Percentiles rank a stretch among this genome's conserved stretches.
Conservation (phyloP, 2,113 vertebrate species). For the Tachycineta bicolor region DNA sequence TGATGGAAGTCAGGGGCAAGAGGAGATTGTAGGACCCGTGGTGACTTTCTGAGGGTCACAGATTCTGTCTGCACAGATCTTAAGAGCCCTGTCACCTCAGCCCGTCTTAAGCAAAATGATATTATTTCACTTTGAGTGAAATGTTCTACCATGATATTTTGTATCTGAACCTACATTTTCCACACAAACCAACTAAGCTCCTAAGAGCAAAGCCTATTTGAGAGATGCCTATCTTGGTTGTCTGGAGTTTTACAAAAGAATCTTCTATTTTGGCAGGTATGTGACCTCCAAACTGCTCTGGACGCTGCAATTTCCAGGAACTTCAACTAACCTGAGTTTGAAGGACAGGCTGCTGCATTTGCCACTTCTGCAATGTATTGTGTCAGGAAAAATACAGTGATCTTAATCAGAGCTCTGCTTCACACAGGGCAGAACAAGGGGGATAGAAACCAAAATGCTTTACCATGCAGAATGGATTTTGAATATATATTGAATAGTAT, state of each 20-base stretch:
- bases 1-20: not conserved
- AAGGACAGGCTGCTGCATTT: not conserved
- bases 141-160: not conserved
- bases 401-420: not conserved
- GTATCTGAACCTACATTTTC: not conserved
- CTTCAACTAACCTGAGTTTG: not conserved
- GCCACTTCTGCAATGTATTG: fast-evolving
- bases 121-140: not conserved
- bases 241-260: not conserved
- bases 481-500: not conserved
- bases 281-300: not conserved
- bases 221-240: not conserved
- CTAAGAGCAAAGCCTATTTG: not conserved
- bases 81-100: not conserved
- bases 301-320: not conserved
- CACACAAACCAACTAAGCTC: not conserved
- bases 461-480: not conserved
- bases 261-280: not conserved
- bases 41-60: not conserved
- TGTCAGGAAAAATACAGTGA: not conserved
- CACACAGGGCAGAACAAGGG: not conserved
- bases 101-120: not conserved
- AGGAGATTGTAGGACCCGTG: not conserved
- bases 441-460: not conserved
- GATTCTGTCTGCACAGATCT: not conserved